Conservation (phyloP, 1,140 invertebrate species). For the Calosoma granatense region DNA sequence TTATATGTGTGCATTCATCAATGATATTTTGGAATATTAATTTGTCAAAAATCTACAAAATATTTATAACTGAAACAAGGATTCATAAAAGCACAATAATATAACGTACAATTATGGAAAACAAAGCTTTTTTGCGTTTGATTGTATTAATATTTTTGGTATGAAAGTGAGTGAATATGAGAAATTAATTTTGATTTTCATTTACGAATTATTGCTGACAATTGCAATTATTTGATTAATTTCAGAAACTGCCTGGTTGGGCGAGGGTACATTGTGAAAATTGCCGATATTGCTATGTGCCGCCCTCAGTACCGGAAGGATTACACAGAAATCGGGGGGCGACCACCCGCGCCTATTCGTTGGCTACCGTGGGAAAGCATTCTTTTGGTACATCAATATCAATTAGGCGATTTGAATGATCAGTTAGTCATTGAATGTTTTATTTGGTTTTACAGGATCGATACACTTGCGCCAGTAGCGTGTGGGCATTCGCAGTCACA, state of each 20-base stretch:
- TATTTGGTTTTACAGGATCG: conserved; percentile 44
- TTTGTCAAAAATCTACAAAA: too few relatives aligned
- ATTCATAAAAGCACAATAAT: too few relatives aligned
- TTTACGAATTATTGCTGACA: background rate
- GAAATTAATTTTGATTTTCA: background rate
- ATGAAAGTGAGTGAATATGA: too few relatives aligned
- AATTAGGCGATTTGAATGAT: conserved; percentile 9
- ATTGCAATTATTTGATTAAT: conserved; percentile 12
- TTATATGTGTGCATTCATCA: too few relatives aligned
- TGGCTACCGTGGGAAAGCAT: conserved; percentile 86
- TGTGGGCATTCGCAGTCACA: conserved; percentile 61
- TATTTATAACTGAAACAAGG: too few relatives aligned
- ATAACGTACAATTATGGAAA: too few relatives aligned
- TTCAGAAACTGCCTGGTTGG: conserved; percentile 78
- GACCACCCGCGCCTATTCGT: conserved; percentile 68
- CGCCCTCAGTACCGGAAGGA: conserved; percentile 70
- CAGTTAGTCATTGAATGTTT: background rate
- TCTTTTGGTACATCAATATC: conserved; percentile 52
- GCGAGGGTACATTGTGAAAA: conserved; percentile 68
- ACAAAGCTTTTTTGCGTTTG: too few relatives aligned
- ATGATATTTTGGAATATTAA: too few relatives aligned
- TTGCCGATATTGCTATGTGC: conserved; percentile 84
- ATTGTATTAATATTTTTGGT: too few relatives aligned
- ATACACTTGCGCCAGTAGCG: conserved; percentile 51
- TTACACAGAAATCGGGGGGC: conserved; percentile 73